phyloP scores from a whole-genome alignment of 2,797 vertebrate genomes.

The Crocidura indochinensis region DNA sequence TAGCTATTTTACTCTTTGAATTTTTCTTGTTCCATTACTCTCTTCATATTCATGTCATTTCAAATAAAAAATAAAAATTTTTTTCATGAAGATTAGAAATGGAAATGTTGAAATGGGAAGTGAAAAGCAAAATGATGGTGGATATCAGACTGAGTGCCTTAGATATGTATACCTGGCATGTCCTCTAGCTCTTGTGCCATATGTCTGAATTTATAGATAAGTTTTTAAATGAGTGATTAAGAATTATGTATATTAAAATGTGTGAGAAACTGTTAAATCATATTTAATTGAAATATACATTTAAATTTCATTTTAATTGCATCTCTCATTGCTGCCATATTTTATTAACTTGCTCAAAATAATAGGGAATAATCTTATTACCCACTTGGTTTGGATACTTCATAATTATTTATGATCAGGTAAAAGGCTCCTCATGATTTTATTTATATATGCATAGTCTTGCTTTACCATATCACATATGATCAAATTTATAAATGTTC shows the following conservation, averaged over 20 bases:
- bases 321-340: neutral
- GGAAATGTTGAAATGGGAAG: too few relatives aligned
- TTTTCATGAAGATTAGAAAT: too few relatives aligned
- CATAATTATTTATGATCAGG: constrained; percentile 13
- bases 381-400: neutral
- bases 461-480: neutral
- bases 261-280: neutral
- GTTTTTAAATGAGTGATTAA: constrained; percentile 16
- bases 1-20: neutral
- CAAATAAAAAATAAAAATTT: too few relatives aligned
- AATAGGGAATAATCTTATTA: neutral
- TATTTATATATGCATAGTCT: neutral
- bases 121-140: too few relatives aligned
- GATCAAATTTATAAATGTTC: neutral
- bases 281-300: neutral
- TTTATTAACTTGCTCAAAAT: constrained; percentile 34
- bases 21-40: neutral
- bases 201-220: neutral
- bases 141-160: too few relatives aligned
- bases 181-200: too few relatives aligned
- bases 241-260: neutral
- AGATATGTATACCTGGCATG: too few relatives aligned
- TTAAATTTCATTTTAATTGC: neutral
- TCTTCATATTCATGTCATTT: too few relatives aligned
- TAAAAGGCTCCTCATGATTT: constrained; percentile 1